Evolutionary conservation across 2,888 invertebrate species (phyloP).

Genomic region (Parochlus steinenii): DNA sequence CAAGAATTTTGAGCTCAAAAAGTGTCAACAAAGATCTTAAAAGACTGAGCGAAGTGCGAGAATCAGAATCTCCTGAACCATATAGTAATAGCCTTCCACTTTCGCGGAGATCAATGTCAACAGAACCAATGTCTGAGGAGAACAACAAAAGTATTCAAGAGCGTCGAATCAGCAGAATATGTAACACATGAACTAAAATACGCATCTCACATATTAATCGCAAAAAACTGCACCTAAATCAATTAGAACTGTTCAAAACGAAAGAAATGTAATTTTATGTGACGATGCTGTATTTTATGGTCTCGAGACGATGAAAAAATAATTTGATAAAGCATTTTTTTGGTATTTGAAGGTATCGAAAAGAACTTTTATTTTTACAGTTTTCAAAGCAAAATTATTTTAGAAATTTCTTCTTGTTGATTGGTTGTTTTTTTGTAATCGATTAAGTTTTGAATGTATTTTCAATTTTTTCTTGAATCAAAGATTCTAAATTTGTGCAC

Average conservation of each 20-base stretch:
- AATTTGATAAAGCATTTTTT: too few species aligned
- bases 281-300: too few species aligned
- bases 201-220: too few species aligned
- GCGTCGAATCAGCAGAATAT: slow-evolving; percentile 4
- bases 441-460: too few species aligned
- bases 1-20: slow-evolving; percentile 42
- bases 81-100: slow-evolving; percentile 18
- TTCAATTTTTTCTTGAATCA: too few species aligned
- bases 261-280: too few species aligned
- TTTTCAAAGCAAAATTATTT: too few species aligned
- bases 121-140: slow-evolving; percentile 12
- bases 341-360: background rate
- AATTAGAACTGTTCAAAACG: too few species aligned
- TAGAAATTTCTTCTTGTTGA: too few species aligned
- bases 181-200: slow-evolving; percentile 9
- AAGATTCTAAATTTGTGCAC: too few species aligned
- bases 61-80: slow-evolving; percentile 28
- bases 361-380: background rate
- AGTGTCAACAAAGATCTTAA: slow-evolving; percentile 35
- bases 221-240: background rate
- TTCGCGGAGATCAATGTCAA: slow-evolving; percentile 10
- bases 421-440: too few species aligned
- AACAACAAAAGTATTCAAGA: slow-evolving; percentile 8
- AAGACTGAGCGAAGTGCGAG: slow-evolving; percentile 25
- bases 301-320: too few species aligned